Conservation (phyloP, 2,888 invertebrate species). For the Caenorhabditis zanzibari region DNA sequence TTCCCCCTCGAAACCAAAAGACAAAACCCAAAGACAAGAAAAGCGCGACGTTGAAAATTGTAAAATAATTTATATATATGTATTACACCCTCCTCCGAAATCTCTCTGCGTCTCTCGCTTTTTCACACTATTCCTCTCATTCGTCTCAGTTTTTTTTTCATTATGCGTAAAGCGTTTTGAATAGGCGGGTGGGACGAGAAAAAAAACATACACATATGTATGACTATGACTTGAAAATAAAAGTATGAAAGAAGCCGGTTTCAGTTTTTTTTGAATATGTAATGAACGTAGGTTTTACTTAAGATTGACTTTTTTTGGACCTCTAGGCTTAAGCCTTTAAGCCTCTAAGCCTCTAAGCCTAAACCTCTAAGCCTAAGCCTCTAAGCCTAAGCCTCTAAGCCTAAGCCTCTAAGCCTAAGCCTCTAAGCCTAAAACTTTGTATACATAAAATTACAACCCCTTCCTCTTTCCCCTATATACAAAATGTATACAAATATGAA, state of each 20-base stretch:
- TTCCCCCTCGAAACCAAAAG: too few species aligned
- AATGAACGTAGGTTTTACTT: neutral
- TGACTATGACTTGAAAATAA: too few species aligned
- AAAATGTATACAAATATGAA: constrained; percentile 22
- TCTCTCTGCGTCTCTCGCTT: constrained; percentile 14
- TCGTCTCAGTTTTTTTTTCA: constrained; percentile 19
- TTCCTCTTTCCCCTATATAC: neutral
- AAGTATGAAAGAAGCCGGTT: neutral
- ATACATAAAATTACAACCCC: too few species aligned
- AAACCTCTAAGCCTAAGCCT: too few species aligned
- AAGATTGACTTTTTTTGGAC: too few species aligned
- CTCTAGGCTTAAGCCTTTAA: too few species aligned
- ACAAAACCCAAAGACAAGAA: neutral
- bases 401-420: too few species aligned
- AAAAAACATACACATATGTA: too few species aligned
- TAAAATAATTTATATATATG: neutral
- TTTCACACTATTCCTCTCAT: constrained; percentile 7
- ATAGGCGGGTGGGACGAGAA: neutral
- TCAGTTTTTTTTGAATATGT: neutral
- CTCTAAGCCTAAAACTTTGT: too few species aligned
- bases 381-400: too few species aligned
- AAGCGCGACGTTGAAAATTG: neutral
- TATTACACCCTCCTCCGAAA: neutral
- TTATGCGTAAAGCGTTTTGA: constrained; percentile 21
- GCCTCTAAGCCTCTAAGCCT: too few species aligned